Evolutionary conservation across 2,888 invertebrate species (phyloP).

Genomic region (Caenorhabditis panamensis): DNA sequence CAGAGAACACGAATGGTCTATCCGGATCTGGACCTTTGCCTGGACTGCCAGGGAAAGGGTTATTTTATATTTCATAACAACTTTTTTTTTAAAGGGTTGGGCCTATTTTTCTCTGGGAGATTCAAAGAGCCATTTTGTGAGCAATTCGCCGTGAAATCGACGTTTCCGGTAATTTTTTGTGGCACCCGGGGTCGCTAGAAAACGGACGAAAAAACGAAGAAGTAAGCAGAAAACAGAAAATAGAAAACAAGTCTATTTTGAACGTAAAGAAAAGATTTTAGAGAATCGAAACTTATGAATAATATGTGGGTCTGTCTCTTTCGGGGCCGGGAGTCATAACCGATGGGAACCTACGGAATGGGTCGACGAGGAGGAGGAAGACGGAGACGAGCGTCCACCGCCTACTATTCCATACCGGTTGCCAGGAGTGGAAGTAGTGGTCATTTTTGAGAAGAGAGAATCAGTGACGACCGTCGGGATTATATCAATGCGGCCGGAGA

Average conservation of each 20-base stretch:
- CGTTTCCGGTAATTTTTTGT: constrained; percentile 57
- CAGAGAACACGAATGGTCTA: too few species aligned
- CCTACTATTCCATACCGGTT: constrained; percentile 51
- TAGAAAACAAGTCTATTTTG: constrained; percentile 34
- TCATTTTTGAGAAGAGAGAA: constrained; percentile 41
- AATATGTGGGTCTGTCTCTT: too few species aligned
- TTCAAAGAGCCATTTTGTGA: constrained; percentile 29
- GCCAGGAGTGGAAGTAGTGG: constrained; percentile 6
- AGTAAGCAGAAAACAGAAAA: constrained; percentile 21
- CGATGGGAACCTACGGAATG: constrained; percentile 55
- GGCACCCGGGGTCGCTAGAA: too few species aligned
- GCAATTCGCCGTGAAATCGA: constrained; percentile 55
- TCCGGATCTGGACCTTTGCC: too few species aligned
- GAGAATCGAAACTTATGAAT: too few species aligned
- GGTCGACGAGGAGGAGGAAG: constrained; percentile 24
- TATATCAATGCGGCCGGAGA: neutral
- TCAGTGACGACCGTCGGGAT: neutral
- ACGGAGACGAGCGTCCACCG: constrained; percentile 8
- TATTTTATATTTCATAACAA: constrained; percentile 39
- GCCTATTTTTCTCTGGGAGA: too few species aligned
- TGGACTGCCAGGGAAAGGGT: neutral
- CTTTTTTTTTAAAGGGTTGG: neutral
- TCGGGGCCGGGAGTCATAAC: too few species aligned
- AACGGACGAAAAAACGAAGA: constrained; percentile 5
- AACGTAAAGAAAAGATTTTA: constrained; percentile 19